These are phyloP conservation scores for Molossus molossus DNA, from an alignment of 2,797 vertebrate genomes.

Conservation along the genomic window DNA sequence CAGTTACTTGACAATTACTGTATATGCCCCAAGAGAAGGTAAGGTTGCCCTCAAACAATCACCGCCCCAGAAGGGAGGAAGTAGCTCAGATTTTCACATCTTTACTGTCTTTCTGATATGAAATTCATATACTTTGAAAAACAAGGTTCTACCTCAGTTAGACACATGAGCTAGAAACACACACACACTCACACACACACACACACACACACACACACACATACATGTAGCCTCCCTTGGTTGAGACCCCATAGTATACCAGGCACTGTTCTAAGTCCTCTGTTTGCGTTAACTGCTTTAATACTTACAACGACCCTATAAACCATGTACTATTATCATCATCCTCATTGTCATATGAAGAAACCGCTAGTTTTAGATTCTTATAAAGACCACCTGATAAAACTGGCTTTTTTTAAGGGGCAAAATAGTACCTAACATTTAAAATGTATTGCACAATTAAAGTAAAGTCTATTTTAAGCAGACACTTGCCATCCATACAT, in stretches of 20 bases:
- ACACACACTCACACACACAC: background rate
- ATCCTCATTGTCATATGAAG: background rate
- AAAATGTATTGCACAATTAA: background rate
- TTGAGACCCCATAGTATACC: background rate
- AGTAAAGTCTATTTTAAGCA: background rate
- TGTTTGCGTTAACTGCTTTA: background rate
- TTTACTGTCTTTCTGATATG: background rate
- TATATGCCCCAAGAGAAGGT: background rate
- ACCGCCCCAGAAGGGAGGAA: background rate
- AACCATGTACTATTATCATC: background rate
- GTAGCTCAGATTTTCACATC: background rate
- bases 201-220: background rate
- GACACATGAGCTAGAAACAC: background rate
- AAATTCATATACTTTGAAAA: background rate
- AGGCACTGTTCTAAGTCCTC: background rate
- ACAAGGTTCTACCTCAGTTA: background rate
- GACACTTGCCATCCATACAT: background rate
- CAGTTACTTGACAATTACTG: background rate
- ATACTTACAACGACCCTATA: background rate
- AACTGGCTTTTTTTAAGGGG: background rate
- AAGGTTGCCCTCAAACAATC: background rate
- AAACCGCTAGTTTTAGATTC: slow-evolving; percentile 1
- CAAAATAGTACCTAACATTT: background rate
- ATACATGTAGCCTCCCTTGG: rapidly evolving
- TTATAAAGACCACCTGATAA: background rate